phyloP scores from a whole-genome alignment of 2,113 vertebrate species.

The Sceloporus tristichus region DNA sequence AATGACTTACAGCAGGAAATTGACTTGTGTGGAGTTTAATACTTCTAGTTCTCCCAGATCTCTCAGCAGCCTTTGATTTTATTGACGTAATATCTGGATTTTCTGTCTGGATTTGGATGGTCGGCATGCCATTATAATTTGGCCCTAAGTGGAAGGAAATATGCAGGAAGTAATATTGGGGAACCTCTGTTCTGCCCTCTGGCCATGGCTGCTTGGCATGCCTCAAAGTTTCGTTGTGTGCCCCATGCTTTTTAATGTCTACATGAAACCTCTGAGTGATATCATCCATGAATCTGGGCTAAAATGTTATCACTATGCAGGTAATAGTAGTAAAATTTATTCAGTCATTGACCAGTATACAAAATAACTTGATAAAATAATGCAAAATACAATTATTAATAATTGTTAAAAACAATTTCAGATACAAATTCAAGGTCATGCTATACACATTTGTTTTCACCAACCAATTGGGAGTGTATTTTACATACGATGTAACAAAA shows the following conservation, averaged over 20 bases:
- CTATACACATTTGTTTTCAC: too few species aligned
- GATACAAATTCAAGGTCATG: too few species aligned
- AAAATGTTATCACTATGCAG: background rate
- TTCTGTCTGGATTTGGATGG: background rate
- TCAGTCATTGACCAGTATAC: too few species aligned
- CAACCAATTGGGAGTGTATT: too few species aligned
- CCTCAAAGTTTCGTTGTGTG: background rate
- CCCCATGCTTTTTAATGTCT: background rate
- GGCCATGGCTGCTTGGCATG: background rate
- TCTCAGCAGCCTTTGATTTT: background rate
- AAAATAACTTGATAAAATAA: too few species aligned
- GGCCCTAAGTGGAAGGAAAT: background rate
- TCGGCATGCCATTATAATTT: background rate
- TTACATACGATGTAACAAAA: too few species aligned
- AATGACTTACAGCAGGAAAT: background rate
- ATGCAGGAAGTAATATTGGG: background rate
- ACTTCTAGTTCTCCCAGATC: background rate
- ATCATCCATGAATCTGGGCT: background rate
- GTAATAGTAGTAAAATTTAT: too few species aligned
- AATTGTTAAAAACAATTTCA: too few species aligned
- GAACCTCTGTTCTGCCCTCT: background rate
- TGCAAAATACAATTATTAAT: too few species aligned
- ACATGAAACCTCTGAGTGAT: background rate
- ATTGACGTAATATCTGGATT: background rate
- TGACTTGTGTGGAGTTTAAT: background rate